Conservation (phyloP, 2,888 invertebrate species). For the Scaptomyza tumidula region DNA sequence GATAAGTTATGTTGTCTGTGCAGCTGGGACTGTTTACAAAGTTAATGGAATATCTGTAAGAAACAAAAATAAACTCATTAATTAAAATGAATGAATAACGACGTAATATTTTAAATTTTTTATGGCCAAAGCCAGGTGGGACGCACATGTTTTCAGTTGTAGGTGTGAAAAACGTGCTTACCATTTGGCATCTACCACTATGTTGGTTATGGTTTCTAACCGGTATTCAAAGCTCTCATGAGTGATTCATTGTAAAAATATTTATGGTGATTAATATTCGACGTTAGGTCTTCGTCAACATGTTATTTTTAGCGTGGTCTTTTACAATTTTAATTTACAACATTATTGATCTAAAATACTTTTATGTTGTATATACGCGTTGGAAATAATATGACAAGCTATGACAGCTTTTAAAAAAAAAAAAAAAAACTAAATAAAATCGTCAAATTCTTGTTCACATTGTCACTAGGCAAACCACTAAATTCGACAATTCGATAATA, state of each 20-base stretch:
- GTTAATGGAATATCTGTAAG: slow-evolving; percentile 82
- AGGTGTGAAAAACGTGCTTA: slow-evolving; percentile 49
- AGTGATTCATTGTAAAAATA: slow-evolving; percentile 39
- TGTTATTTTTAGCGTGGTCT: background rate
- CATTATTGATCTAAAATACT: background rate
- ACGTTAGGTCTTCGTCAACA: background rate
- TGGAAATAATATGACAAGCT: background rate
- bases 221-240: slow-evolving; percentile 20
- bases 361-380: background rate
- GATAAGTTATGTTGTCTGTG: slow-evolving; percentile 81
- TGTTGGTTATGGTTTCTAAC: slow-evolving; percentile 25
- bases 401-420: no score
- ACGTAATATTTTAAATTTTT: background rate
- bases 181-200: slow-evolving; percentile 2
- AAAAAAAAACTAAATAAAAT: no score
- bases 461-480: background rate
- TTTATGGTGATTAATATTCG: slow-evolving; percentile 19
- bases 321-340: background rate
- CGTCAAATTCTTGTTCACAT: background rate
- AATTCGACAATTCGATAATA: background rate
- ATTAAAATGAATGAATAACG: background rate
- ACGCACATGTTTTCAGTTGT: background rate
- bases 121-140: background rate
- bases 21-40: slow-evolving; percentile 78
- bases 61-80: background rate